Evolutionary conservation across 2,113 vertebrate species (phyloP), one percentile per base, ranked within the genome.

Genomic region (Cryptomyrus ogoouensis): DNA sequence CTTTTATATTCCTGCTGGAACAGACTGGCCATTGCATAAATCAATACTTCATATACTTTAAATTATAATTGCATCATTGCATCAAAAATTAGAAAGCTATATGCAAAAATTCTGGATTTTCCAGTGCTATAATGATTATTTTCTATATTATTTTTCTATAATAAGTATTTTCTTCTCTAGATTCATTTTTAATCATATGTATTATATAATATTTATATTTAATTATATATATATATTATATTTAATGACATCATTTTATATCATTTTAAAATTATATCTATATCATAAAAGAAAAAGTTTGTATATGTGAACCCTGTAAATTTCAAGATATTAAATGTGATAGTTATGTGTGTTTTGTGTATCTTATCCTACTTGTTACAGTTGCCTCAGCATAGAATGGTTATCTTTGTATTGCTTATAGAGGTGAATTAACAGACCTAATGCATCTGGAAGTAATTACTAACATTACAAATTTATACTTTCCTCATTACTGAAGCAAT

Each of bases 1-100:
- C 84, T 31, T 35, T 87, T 27, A 88, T 35, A 53, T 58, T 52
- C 35, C 52, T 21, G 2, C 50, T 56, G 46, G 46, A 42, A 88
- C 52, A 88, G n/a, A 88, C 50, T 88, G 50, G 8, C 87, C 27
- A 46, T 87, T 87, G 85, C 27, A 46, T 87, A 62, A 62, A 88
- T 88, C 35, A 31, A 88, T 58, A 58, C 31, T 49, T 88, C 5
- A 62, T 13, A 35, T 56, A 62, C 50, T 27, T 31, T 52, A 83
- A 13, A 50, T 53, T 52, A 39, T 39, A 83, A 56, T 89, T 9
- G 39, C 15, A 83, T 44, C 50, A 80, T 52, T 52, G 50, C 50
- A 52, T 52, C 50, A 52, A 27, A 50, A 17, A 87, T 15, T 4
- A 87, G 12, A 49, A 49, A 49, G 39, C 9, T 85, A 47, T 47